Base-by-base conservation (phyloP, 2,113 vertebrate species). In the Platysteira castanea region DNA sequence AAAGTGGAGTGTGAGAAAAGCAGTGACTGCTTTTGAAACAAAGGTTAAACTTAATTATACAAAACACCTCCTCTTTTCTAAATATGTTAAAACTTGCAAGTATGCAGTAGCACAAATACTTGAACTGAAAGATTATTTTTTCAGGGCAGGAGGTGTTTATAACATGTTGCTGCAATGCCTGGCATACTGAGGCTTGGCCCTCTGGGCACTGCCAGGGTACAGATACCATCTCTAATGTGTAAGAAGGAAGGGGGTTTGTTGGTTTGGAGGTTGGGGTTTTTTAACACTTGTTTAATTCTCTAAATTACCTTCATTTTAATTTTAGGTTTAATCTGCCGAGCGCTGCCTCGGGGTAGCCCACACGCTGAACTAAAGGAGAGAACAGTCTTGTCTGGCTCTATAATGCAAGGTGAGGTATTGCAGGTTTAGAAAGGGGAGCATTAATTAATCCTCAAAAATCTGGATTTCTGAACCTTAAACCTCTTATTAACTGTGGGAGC, bases 301-400 rank as follows among this genome's bases (percentile, higher is more conserved):
- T 89, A 93, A 93, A 71, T 84, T 19, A 46, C 22, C 39, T 76
- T 91, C 12, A 22, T 87, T 88, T 65, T 67, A 42, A 91, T 97
- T 95, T 70, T 87, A 99, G 99, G 99, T 63, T 97, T 99, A 96
- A 99, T 99, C 89, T 99, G 99, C 97, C 98, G 99, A 92, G 98
- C 99, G 6, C 89, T 99, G 89, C 99, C 99, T 39, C 98, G 99
- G 95, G 99, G 99, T 18, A 98, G 98, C 83, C 97, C 98, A 69
- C 99, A 99, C 92, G 97, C 98, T 42, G 99, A 99, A 65, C 97
- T 99, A 9, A 99, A 99, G 92, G 99, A 99, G 74, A 98, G 99
- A 92, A 97, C 98, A 9, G 96, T 99, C 75, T 97, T 99, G n/a
- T 97, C 99, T 82, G 99, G 99, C 73, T 99, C 99, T 74, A 99